Conservation (phyloP, 2,888 invertebrate species). For the Synanthedon vespiformis region DNA sequence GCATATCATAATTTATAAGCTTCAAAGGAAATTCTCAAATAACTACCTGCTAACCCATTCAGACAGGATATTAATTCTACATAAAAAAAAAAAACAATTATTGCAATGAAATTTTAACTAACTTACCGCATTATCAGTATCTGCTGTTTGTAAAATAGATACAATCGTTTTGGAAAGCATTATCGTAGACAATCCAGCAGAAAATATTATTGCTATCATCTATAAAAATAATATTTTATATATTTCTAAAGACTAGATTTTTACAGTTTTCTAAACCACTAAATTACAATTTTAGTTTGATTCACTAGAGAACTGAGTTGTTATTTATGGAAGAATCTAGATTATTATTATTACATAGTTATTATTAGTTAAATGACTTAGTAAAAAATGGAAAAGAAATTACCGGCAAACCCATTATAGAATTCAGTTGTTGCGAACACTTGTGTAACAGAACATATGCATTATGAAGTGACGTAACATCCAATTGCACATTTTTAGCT, state of each 20-base stretch:
- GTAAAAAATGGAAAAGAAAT: constrained; percentile 4
- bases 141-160: constrained; percentile 20
- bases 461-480: constrained; percentile 32
- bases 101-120: background rate
- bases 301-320: too few species aligned
- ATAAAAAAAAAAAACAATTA: too few species aligned
- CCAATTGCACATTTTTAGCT: constrained; percentile 26
- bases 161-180: constrained; percentile 35
- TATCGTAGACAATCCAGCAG: constrained; percentile 39
- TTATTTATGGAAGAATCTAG: too few species aligned
- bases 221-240: constrained; percentile 16
- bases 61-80: background rate
- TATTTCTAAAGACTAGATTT: background rate
- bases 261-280: background rate
- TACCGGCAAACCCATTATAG: constrained; percentile 44
- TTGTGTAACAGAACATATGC: constrained; percentile 41
- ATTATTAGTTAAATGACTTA: too few species aligned
- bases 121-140: constrained; percentile 16
- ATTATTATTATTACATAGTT: too few species aligned
- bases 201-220: constrained; percentile 35
- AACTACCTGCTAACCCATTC: background rate
- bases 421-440: constrained; percentile 37
- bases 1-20: too few species aligned
- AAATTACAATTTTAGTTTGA: background rate
- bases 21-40: too few species aligned